Evolutionary conservation across 2,797 vertebrate species (phyloP).

Genomic region (Martes flavigula): DNA sequence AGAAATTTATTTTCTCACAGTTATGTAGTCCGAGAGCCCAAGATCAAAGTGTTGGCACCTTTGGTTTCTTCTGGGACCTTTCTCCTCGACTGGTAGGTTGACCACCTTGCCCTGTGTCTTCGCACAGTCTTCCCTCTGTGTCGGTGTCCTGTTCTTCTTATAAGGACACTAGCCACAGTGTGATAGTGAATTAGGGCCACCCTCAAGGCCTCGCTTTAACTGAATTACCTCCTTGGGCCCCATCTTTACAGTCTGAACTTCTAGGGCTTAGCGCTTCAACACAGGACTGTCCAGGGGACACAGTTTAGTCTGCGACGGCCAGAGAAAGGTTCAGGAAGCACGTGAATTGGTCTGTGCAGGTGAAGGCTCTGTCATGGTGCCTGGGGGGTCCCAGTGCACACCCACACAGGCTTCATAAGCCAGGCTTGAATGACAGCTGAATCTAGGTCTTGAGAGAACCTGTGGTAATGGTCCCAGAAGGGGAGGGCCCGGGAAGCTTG

Average conservation of each 20-base stretch:
- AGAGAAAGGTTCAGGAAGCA: background rate
- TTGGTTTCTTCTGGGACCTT: background rate
- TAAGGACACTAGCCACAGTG: background rate
- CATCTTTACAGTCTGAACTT: background rate
- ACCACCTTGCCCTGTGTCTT: background rate
- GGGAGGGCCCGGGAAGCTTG: fast-evolving
- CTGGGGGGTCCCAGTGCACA: background rate
- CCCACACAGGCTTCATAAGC: background rate
- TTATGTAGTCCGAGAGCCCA: background rate
- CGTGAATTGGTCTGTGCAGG: background rate
- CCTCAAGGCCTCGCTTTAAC: background rate
- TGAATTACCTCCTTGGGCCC: background rate
- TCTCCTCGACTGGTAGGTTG: background rate
- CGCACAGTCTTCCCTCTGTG: background rate
- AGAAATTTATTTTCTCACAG: background rate
- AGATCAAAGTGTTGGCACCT: background rate
- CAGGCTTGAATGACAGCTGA: background rate
- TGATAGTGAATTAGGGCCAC: background rate
- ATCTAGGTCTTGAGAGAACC: background rate
- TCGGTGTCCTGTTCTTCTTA: background rate
- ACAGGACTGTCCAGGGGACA: background rate
- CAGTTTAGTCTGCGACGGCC: background rate
- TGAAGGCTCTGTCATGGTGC: background rate
- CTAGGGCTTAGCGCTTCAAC: background rate
- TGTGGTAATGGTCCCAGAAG: background rate